Base-by-base conservation (phyloP, 2,797 vertebrate genomes). In the Dendrocincla tyrannina region DNA sequence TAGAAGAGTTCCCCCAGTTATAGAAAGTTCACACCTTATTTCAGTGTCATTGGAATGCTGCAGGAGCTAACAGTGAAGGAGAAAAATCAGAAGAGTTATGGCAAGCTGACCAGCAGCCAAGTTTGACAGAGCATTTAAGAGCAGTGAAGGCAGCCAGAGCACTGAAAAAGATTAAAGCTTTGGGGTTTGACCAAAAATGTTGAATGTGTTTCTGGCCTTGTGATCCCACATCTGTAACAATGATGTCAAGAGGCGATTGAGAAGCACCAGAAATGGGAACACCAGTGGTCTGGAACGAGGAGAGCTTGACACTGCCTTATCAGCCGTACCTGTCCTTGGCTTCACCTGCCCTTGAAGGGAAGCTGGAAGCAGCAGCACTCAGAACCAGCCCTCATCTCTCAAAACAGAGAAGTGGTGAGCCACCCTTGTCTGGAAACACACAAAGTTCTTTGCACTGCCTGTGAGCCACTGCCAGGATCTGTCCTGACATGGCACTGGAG, bases 391-490 rank as follows among this genome's bases (percentile, higher is more conserved):
- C 10, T 64, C 25, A 8, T 6, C 14, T 69, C 78, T 72, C 44
- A 32, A 74, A 86, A 81, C 10, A 69, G 23, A 27, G 27, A n/a
- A 20, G 7, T 58, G 30, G 15, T 59, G 35, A 94, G 44, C 18
- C 24, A 55, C 6, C 13, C 33, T 82, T n/a, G 8, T 13, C 53
- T 75, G 58, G 53, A 85, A 81, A 78, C 2, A 50, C 30, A 47
- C 10, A 1, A 73, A 66, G 30, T 39, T 22, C n/a, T 64, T n/a
- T 24, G 24, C 0, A 2, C 2, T 32, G 18, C 18, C 46, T 3
- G 22, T 7, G 32, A 53, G 62, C 17, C 60, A 33, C 52, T 47
- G 35, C 24, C 28, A 66, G 66, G 16, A 41, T 49, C 47, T 70
- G 49, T 25, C 63, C 62, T 76, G 30, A 58, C 13, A 7, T 2